Percentiles rank a stretch among this genome's conserved stretches.
phyloP scores from a whole-genome alignment of 2,888 invertebrate species.

The Cosmopolites sordidus region DNA sequence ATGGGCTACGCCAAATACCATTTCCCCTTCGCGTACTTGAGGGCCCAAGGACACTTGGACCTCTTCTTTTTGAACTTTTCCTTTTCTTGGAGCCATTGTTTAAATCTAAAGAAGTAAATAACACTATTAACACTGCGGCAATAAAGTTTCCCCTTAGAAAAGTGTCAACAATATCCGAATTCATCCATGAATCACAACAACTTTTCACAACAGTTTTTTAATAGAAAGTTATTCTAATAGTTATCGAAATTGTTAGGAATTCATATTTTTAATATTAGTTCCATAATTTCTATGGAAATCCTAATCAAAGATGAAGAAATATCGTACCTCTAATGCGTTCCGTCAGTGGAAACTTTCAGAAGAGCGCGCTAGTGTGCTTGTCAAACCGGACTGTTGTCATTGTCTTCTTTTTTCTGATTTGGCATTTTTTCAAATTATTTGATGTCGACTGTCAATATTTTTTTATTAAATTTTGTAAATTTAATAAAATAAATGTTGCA shows the following conservation, averaged over 20 bases:
- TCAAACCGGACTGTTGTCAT: slow-evolving; percentile 2
- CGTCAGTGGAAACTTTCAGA: slow-evolving; percentile 4
- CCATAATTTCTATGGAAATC: background rate
- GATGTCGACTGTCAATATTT: too few species aligned
- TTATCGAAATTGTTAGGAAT: too few species aligned
- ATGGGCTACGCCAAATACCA: slow-evolving; percentile 98
- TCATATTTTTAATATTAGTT: too few species aligned
- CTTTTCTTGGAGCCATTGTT: slow-evolving; percentile 94
- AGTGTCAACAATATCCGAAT: slow-evolving; percentile 2
- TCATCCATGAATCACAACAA: slow-evolving; percentile 3
- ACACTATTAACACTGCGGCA: background rate
- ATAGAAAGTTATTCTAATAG: too few species aligned
- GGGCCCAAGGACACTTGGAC: slow-evolving; percentile 94
- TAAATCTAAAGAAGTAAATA: slow-evolving; percentile 15
- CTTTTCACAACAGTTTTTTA: too few species aligned
- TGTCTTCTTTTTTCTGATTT: background rate
- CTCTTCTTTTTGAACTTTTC: slow-evolving; percentile 95
- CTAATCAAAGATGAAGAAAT: background rate
- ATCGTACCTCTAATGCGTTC: slow-evolving; percentile 10
- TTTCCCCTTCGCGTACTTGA: slow-evolving; percentile 94
- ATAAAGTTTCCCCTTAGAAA: background rate
- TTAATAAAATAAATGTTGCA: too few species aligned
- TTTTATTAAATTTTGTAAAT: too few species aligned
- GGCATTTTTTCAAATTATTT: too few species aligned
- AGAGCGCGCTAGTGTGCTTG: slow-evolving; percentile 3